Percentiles rank a stretch among this genome's conserved stretches.
Evolutionary conservation across 2,797 vertebrate genomes (phyloP).

Genomic region (Paramormyrops hopkinsi): DNA sequence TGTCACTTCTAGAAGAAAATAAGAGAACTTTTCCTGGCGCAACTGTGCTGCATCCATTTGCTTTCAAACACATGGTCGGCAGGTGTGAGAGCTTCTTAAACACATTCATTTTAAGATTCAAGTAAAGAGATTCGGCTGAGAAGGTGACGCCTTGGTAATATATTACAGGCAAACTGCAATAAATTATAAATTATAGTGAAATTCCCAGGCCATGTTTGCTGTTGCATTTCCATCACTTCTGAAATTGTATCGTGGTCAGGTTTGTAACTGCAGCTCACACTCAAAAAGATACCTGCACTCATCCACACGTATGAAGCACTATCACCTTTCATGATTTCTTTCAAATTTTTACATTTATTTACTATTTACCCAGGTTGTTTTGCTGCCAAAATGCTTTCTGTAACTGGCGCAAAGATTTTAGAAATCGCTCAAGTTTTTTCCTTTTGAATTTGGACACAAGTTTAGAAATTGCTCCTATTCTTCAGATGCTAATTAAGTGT

Average conservation of each 20-base stretch:
- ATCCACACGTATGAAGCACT: not conserved
- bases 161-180: not conserved
- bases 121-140: not conserved
- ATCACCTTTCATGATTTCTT: not conserved
- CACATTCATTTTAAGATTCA: conserved; percentile 4
- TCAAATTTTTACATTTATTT: not conserved
- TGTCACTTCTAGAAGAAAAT: not conserved
- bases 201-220: not conserved
- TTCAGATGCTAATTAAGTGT: not conserved
- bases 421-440: not conserved
- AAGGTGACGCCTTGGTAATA: not conserved
- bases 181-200: not conserved
- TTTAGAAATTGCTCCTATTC: not conserved
- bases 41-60: not conserved
- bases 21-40: not conserved
- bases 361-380: not conserved
- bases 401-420: not conserved
- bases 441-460: not conserved
- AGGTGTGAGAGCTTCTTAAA: conserved; percentile 1
- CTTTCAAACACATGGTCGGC: not conserved
- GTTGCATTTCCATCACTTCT: not conserved
- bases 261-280: not conserved
- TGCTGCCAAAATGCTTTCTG: not conserved
- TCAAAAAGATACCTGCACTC: not conserved
- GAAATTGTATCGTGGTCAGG: not conserved